Evolutionary conservation across 2,888 invertebrate genomes (phyloP).

Genomic region (Cylloceria caligata): DNA sequence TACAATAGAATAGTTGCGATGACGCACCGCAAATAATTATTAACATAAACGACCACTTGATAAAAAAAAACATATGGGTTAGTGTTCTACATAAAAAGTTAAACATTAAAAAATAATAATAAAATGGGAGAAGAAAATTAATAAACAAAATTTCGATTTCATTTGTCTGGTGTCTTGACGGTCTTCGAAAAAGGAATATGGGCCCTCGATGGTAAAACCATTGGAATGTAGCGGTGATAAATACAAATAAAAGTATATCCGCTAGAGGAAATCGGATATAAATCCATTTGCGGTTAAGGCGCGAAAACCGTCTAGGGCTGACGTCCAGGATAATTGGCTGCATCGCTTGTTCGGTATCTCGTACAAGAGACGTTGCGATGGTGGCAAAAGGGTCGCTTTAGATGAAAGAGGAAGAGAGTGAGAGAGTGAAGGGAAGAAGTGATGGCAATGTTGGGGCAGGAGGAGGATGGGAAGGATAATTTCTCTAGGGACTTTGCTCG

Average conservation of each 20-base stretch:
- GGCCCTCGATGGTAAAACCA: neutral
- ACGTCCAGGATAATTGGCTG: constrained; percentile 69
- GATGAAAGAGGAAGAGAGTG: constrained; percentile 15
- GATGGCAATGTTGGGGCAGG: constrained; percentile 10
- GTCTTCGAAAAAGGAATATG: neutral
- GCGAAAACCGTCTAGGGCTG: constrained; percentile 56
- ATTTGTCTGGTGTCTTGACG: neutral
- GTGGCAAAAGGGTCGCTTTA: neutral
- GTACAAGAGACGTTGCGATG: constrained; percentile 5
- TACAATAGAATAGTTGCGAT: too few relatives aligned
- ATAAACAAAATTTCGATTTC: neutral
- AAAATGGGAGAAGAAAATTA: neutral
- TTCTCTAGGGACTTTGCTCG: constrained; percentile 66
- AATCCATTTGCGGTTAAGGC: constrained; percentile 55
- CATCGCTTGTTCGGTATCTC: constrained; percentile 61
- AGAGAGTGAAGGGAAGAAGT: constrained; percentile 30
- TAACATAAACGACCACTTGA: too few relatives aligned
- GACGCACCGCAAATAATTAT: too few relatives aligned
- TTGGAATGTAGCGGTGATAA: constrained; percentile 35
- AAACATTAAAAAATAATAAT: neutral
- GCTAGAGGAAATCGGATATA: constrained; percentile 61
- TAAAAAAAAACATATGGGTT: too few relatives aligned
- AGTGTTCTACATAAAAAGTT: too few relatives aligned
- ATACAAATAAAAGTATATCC: constrained; percentile 61
- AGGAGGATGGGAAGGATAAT: constrained; percentile 59